phyloP scores from a whole-genome alignment of 2,113 vertebrate genomes.

The Potamarius usumacintae region DNA sequence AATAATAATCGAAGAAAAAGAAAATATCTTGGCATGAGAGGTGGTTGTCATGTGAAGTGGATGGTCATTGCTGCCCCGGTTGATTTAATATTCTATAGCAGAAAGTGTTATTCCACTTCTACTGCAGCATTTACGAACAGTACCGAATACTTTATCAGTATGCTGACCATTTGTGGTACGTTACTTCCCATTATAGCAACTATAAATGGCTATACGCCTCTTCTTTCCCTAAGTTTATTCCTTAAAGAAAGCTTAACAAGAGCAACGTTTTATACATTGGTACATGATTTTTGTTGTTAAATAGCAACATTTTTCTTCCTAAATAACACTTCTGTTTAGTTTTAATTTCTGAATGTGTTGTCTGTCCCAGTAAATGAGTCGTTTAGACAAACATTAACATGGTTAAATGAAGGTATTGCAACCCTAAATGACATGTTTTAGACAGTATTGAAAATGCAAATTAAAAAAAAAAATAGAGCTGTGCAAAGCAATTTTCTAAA shows the following conservation, averaged over 20 bases:
- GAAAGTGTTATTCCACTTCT: background rate
- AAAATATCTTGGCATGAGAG: too few relatives aligned
- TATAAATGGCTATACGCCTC: background rate
- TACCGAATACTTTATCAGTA: background rate
- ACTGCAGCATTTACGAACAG: background rate
- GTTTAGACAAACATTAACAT: background rate
- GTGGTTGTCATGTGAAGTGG: background rate
- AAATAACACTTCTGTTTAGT: background rate
- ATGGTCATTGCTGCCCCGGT: too few relatives aligned
- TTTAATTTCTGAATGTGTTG: background rate
- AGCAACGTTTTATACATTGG: background rate
- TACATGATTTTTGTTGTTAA: background rate
- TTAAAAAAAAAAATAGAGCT: too few relatives aligned
- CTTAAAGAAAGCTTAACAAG: background rate
- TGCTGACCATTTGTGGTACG: background rate
- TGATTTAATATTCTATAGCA: background rate
- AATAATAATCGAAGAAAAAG: background rate
- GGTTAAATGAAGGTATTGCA: too few relatives aligned
- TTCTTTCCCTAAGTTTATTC: background rate
- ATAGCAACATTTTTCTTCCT: background rate
- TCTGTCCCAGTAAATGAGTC: background rate
- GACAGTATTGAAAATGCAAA: too few relatives aligned
- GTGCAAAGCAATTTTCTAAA: too few relatives aligned
- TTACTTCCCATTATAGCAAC: background rate
- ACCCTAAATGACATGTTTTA: too few relatives aligned